A percentile compares a stretch with the other conserved stretches of the same genome.
These are phyloP conservation scores for Anseranas semipalmata DNA, from an alignment of 2,113 vertebrate genomes.

Conservation along the genomic window DNA sequence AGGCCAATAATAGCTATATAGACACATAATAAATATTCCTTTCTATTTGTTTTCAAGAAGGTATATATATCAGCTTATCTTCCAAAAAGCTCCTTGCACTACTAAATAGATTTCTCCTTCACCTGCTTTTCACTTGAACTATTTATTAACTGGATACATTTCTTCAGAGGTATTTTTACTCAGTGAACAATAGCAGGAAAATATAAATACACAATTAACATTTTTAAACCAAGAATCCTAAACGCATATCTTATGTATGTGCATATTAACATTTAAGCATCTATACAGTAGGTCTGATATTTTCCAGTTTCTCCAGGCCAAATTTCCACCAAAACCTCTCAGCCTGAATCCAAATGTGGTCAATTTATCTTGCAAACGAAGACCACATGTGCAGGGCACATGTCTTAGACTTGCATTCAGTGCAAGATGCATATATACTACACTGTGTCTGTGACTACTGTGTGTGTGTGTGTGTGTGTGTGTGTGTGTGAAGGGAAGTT, in stretches of 20 bases:
- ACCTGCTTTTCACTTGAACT: neutral
- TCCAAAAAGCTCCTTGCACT: neutral
- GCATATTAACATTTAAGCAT: neutral
- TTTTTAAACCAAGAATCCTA: neutral
- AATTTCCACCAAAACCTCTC: neutral
- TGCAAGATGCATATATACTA: neutral
- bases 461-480: no score
- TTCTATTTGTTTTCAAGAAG: slow-evolving; percentile 2
- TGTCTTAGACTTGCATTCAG: neutral
- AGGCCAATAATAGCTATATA: neutral
- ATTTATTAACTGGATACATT: neutral
- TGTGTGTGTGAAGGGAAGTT: neutral
- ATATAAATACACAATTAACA: neutral
- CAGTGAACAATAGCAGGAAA: neutral
- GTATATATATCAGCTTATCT: neutral
- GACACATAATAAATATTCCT: neutral
- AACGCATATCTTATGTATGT: neutral
- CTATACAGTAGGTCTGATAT: neutral
- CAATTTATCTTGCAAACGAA: slow-evolving; percentile 17
- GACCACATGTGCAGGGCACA: neutral
- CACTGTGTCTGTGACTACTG: neutral
- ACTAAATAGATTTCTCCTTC: neutral
- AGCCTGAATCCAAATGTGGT: neutral
- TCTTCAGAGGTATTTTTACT: neutral
- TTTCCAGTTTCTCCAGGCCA: neutral